Evolutionary conservation across 2,888 invertebrate genomes (phyloP), one percentile per base, ranked within the genome.

Genomic region (Flexamia atlantica): DNA sequence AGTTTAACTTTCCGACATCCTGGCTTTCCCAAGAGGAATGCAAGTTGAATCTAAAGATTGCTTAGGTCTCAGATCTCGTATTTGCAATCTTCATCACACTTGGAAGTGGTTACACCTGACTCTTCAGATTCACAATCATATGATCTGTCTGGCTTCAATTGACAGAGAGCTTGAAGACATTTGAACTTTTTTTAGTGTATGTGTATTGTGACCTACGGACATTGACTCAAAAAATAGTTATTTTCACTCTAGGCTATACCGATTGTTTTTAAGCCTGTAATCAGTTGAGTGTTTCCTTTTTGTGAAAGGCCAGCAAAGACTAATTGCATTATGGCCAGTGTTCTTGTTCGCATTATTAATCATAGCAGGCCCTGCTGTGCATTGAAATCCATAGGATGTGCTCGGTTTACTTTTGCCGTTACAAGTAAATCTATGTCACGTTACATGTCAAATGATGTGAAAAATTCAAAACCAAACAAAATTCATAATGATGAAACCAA

Each of bases 71-170:
- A 95, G 97, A 92, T 94, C 93, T 93, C 96, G 97, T 92, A 95
- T 95, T 91, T 95, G 95, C 92, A 93, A 94, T 92, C 85, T 84
- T 74, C 96, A 97, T 92, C 97, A 97, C 92, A 97, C 97, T 90
- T 97, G 96, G 95, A 97, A 97, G 97, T 97, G 97, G 97, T 92
- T 97, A 90, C 97, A 97, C 91, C 97, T 97, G 91, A 97, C 97
- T 87, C 95, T 96, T 89, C 95, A 95, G 88, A 93, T 97, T 85
- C 97, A 97, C 93, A 96, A 97, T 89, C 96, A 96, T 89, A 92
- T 97, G 89, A 95, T 97, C 91, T 84, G 85, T 83, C 86, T 87
- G 64, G 84, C 87, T 72, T 86, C 86, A 80, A 86, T 86, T 86
- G 85, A 86, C 81, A 86, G 85, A 53, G 82, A 82, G 40, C 32